Evolutionary conservation across 2,797 vertebrate genomes (phyloP).

Genomic region (Mormyrops attenuatus): DNA sequence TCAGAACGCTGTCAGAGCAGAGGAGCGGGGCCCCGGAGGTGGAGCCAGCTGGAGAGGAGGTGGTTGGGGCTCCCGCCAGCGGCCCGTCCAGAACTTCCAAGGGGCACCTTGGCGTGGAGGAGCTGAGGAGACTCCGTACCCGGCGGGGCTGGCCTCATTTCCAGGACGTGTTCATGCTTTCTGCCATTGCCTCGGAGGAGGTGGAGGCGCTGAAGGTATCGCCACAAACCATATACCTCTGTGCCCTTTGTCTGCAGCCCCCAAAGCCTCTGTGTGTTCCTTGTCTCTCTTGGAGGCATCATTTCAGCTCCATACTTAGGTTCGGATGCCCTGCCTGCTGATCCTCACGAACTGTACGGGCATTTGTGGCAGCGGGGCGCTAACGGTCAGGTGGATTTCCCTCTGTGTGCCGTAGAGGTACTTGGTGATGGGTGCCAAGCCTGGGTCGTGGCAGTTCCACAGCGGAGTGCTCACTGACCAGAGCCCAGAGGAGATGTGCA

Average conservation of each 20-base stretch:
- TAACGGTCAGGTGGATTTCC: background rate
- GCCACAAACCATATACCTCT: background rate
- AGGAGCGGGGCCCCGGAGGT: background rate
- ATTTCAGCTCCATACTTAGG: background rate
- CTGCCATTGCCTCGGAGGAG: slow-evolving; percentile 71
- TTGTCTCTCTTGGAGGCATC: background rate
- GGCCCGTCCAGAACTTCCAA: background rate
- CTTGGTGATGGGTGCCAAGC: slow-evolving; percentile 72
- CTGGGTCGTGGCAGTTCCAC: slow-evolving; percentile 84
- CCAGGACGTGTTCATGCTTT: slow-evolving; percentile 92
- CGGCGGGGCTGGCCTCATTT: slow-evolving; percentile 79
- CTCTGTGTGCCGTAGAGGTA: slow-evolving; percentile 62
- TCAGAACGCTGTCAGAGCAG: slow-evolving; percentile 41
- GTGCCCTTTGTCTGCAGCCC: background rate
- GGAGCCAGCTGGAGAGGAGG: background rate
- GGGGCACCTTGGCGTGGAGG: slow-evolving; percentile 40
- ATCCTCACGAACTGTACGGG: background rate
- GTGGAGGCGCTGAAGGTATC: slow-evolving; percentile 83
- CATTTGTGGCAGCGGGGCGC: background rate
- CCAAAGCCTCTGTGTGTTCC: background rate
- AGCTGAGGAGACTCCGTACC: slow-evolving; percentile 42
- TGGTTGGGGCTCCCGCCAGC: background rate
- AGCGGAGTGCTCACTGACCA: slow-evolving; percentile 85
- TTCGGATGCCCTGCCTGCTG: background rate
- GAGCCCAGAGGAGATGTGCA: slow-evolving; percentile 77